These are phyloP conservation scores for Fringilla coelebs DNA, from an alignment of 2,797 vertebrate genomes.

Conservation along the genomic window DNA sequence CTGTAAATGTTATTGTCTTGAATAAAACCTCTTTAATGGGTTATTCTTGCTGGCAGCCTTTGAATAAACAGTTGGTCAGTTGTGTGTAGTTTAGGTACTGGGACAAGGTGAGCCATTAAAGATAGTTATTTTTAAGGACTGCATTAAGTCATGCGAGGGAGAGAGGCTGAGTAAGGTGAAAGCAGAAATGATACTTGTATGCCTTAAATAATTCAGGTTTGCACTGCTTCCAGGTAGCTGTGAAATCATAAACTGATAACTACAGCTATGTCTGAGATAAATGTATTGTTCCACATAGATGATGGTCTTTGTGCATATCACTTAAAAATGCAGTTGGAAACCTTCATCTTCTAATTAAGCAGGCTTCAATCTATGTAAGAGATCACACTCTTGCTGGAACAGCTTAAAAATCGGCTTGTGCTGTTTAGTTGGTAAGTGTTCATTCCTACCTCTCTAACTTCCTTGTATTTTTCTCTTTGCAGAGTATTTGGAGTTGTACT, in stretches of 20 bases:
- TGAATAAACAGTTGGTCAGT: not conserved
- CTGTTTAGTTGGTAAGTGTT: not conserved
- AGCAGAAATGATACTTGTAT: not conserved
- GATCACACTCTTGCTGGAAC: not conserved
- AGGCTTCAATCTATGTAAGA: not conserved
- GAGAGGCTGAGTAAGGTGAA: not conserved
- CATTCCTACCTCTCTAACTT: not conserved
- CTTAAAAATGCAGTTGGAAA: not conserved
- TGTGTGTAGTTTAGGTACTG: not conserved
- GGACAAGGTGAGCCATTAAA: not conserved
- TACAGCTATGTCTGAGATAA: not conserved
- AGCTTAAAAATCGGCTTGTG: not conserved
- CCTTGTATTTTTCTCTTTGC: not conserved
- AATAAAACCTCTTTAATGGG: not conserved
- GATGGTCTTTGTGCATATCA: not conserved
- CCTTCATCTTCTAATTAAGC: not conserved
- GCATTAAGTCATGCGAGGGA: not conserved
- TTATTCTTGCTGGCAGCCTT: not conserved
- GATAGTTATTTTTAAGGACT: not conserved
- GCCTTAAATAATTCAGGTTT: not conserved
- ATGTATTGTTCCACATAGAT: not conserved
- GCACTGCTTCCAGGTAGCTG: not conserved
- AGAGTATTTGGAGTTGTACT: slow-evolving; percentile 89
- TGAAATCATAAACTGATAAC: not conserved
- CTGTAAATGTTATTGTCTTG: not conserved